phyloP scores from a whole-genome alignment of 2,113 vertebrate genomes.

The Meriones unguiculatus region DNA sequence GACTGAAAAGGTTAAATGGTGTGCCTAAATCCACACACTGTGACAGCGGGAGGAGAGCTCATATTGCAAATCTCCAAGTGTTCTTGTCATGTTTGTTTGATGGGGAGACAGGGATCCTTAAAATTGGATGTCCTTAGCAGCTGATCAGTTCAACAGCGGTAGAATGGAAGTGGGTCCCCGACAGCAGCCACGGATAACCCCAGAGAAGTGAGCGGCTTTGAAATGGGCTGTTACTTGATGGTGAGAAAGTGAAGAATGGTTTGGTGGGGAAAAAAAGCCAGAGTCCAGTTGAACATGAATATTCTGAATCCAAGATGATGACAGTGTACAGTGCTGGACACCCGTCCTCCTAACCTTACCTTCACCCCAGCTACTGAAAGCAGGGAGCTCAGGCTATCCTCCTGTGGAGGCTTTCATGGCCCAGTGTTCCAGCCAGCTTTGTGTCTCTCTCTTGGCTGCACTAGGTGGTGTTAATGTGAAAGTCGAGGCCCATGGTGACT shows the following conservation, averaged over 20 bases:
- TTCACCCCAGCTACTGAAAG: rapidly evolving
- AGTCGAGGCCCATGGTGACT: rapidly evolving
- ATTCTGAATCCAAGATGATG: background rate
- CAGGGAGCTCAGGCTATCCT: rapidly evolving
- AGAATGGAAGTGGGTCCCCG: background rate
- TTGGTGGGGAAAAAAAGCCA: background rate
- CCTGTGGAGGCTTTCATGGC: rapidly evolving
- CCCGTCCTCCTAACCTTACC: background rate
- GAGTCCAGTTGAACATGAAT: too few relatives aligned
- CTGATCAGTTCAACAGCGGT: background rate
- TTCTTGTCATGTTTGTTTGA: background rate
- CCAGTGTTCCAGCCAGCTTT: rapidly evolving
- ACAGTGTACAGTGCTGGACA: rapidly evolving
- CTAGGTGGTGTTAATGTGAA: rapidly evolving
- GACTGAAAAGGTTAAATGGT: background rate
- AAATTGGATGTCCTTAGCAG: background rate
- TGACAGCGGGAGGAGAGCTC: background rate
- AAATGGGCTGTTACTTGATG: rapidly evolving
- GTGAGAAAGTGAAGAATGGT: background rate
- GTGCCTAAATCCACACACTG: background rate
- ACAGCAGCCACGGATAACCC: background rate
- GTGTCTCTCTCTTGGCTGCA: background rate
- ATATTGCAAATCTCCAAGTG: background rate
- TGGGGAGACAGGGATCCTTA: background rate
- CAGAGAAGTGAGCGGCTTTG: rapidly evolving